Evolutionary conservation across 2,888 invertebrate genomes (phyloP), one percentile per base, ranked within the genome.

Genomic region (Acanthosepion lycidas): DNA sequence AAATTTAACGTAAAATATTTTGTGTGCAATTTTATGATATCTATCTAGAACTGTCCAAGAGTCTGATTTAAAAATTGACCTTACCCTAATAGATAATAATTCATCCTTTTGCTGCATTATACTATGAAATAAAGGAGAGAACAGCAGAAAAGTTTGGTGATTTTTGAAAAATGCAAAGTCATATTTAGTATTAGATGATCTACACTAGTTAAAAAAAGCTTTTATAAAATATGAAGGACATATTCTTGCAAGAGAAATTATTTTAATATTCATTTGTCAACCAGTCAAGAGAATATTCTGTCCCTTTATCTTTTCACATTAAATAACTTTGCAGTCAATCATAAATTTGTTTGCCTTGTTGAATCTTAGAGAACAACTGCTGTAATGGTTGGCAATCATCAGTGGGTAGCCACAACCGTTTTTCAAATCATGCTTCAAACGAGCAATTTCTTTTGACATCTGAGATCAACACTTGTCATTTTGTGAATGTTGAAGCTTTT

Each of bases 381-480:
- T n/a, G n/a, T 78, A 78, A 78, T 78, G 78, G 78, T n/a, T 78
- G 78, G 78, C 12, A 28, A 78, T 78, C 28, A 78, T 78, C 78
- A 12, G 28, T 78, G n/a, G 18, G 9, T n/a, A n/a, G n/a, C 78
- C 78, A n/a, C 78, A 78, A 78, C 1, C 78, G 78, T 78, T 78
- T 78, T 78, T 78, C 78, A 78, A 78, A 78, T 78, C n/a, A 78
- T 78, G 78, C n/a, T 9, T 78, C 78, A 78, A 78, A 78, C n/a
- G 28, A 78, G n/a, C n/a, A 78, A 78, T 78, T 78, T 78, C 78
- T 78, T 78, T 78, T 28, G 78, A 78, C 78, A n/a, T 78, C 78
- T n/a, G 9, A 78, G 78, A 78, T 78, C 78, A 78, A 78, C 78
- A 78, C 78, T 78, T 78, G 78, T 78, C 78, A 78, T 78, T 28